These are phyloP conservation scores for Homarus gammarus DNA, from an alignment of 2,888 invertebrate species.

Conservation along the genomic window DNA sequence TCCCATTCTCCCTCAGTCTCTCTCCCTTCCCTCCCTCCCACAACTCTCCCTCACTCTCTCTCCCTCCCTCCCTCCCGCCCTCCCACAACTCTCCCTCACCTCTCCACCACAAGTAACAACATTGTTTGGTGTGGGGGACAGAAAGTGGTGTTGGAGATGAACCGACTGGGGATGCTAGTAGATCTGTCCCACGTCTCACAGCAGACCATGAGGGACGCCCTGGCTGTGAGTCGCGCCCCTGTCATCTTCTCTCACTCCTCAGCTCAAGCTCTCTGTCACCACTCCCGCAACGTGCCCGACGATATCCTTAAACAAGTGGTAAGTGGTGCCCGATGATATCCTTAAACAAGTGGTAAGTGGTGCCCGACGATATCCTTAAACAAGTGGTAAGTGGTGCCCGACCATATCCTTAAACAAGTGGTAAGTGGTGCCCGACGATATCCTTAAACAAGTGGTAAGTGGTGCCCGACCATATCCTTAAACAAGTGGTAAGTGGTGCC, in stretches of 20 bases:
- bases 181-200: constrained; percentile 85
- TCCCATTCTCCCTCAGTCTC: neutral
- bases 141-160: constrained; percentile 85
- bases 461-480: too few relatives aligned
- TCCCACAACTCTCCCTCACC: neutral
- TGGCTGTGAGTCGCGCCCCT: constrained; percentile 83
- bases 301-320: constrained; percentile 83
- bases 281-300: constrained; percentile 83
- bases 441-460: too few relatives aligned
- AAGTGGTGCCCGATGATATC: constrained; percentile 77
- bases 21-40: neutral
- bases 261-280: constrained; percentile 83
- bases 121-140: constrained; percentile 77
- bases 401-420: too few relatives aligned
- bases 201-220: constrained; percentile 83
- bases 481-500: too few relatives aligned
- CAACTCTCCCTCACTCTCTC: neutral
- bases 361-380: too few relatives aligned
- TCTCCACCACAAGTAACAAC: neutral
- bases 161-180: constrained; percentile 86
- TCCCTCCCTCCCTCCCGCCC: neutral
- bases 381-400: too few relatives aligned
- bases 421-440: neutral
- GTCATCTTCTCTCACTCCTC: constrained; percentile 85
- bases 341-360: neutral